A percentile compares a stretch with the other conserved stretches of the same genome.
These are phyloP conservation scores for Psilopsiagon aurifrons DNA, from an alignment of 2,113 vertebrate genomes.

Conservation along the genomic window DNA sequence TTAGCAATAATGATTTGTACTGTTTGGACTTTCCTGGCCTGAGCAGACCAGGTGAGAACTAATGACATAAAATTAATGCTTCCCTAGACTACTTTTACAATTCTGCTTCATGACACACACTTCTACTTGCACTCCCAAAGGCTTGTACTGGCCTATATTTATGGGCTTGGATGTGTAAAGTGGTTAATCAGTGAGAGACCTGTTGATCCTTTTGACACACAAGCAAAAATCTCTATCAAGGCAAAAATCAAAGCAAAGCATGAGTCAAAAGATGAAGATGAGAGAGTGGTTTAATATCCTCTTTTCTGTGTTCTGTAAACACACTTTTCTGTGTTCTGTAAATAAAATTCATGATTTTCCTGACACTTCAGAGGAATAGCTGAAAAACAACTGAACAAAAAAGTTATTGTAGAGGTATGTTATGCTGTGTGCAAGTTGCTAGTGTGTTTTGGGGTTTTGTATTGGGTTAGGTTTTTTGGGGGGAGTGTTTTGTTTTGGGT, in stretches of 20 bases:
- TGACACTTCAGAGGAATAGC: neutral
- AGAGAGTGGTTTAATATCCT: neutral
- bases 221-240: neutral
- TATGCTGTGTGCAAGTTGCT: neutral
- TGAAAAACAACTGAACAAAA: neutral
- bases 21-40: neutral
- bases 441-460: neutral
- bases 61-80: neutral
- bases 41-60: neutral
- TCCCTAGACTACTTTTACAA: neutral
- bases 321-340: neutral
- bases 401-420: neutral
- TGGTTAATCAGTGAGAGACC: neutral
- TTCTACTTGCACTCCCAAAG: neutral
- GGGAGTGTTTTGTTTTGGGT: too few species aligned
- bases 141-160: neutral
- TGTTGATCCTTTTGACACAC: neutral
- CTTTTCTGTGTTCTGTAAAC: neutral
- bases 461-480: neutral
- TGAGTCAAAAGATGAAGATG: neutral
- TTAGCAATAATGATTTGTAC: neutral
- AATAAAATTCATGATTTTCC: neutral
- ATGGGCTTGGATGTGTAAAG: neutral
- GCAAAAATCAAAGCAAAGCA: neutral
- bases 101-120: neutral